Conservation (phyloP, 2,888 invertebrate genomes). For the Carpatolechia fugitivella region DNA sequence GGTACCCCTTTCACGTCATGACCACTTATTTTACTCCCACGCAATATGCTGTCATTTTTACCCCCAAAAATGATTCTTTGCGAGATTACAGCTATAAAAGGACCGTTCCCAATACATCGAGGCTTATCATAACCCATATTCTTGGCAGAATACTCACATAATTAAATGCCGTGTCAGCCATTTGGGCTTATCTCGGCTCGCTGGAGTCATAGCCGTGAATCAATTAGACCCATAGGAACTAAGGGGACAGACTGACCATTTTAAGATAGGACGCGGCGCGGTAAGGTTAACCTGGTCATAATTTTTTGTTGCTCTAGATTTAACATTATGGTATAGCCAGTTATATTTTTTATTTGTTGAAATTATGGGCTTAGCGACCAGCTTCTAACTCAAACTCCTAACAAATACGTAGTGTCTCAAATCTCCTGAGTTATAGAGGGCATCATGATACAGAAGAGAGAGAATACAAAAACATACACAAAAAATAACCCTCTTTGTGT, state of each 20-base stretch:
- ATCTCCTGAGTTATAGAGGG: too few species aligned
- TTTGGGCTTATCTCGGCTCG: constrained; percentile 46
- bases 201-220: constrained; percentile 34
- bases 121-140: constrained; percentile 24
- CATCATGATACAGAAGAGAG: too few species aligned
- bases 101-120: constrained; percentile 14
- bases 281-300: not conserved
- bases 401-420: too few species aligned
- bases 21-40: not conserved
- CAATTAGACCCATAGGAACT: constrained; percentile 40
- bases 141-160: constrained; percentile 37
- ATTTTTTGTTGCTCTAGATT: constrained; percentile 31
- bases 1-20: too few species aligned
- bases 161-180: constrained; percentile 47
- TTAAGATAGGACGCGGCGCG: constrained; percentile 18
- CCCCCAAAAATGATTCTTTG: constrained; percentile 9
- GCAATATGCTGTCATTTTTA: constrained; percentile 5
- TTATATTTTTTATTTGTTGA: too few species aligned
- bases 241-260: constrained; percentile 24
- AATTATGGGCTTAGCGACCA: too few species aligned
- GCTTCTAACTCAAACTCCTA: too few species aligned
- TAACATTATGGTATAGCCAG: too few species aligned
- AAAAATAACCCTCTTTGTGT: too few species aligned
- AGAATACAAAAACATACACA: too few species aligned
- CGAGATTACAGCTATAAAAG: constrained; percentile 14